Conservation (phyloP, 1,140 invertebrate genomes). For the Pararge aegeria region DNA sequence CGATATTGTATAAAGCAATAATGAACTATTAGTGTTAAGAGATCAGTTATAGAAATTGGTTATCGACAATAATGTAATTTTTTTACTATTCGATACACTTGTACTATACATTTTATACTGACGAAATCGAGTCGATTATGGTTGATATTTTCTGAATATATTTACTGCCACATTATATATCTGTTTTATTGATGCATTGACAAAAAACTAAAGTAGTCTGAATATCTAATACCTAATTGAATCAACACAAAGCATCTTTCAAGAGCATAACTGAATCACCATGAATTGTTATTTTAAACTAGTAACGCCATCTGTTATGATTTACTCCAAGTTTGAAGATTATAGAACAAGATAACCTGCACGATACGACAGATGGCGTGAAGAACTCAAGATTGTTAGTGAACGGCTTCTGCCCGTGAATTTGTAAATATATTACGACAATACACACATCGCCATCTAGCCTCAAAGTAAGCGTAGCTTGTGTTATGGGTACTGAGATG, state of each 20-base stretch:
- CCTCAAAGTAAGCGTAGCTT: too few species aligned
- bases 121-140: conserved; percentile 65
- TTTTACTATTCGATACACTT: conserved; percentile 60
- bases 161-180: conserved; percentile 70
- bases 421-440: too few species aligned
- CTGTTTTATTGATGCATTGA: conserved; percentile 42
- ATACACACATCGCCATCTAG: too few species aligned
- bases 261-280: neutral
- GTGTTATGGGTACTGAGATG: too few species aligned
- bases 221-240: neutral
- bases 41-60: conserved; percentile 60
- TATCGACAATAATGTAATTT: conserved; percentile 68
- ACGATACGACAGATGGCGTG: conserved; percentile 18
- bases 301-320: conserved; percentile 22
- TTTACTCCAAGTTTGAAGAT: neutral
- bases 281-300: neutral
- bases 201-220: neutral
- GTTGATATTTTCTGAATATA: conserved; percentile 79
- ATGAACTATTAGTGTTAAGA: conserved; percentile 66
- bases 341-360: neutral
- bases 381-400: too few species aligned
- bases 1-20: conserved; percentile 78
- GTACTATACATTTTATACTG: conserved; percentile 65
- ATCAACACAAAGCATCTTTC: conserved; percentile 18
- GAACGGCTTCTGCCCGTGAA: too few species aligned